Evolutionary conservation across 2,797 vertebrate genomes (phyloP), one percentile per base, ranked within the genome.

Genomic region (Centropyge bicolor): DNA sequence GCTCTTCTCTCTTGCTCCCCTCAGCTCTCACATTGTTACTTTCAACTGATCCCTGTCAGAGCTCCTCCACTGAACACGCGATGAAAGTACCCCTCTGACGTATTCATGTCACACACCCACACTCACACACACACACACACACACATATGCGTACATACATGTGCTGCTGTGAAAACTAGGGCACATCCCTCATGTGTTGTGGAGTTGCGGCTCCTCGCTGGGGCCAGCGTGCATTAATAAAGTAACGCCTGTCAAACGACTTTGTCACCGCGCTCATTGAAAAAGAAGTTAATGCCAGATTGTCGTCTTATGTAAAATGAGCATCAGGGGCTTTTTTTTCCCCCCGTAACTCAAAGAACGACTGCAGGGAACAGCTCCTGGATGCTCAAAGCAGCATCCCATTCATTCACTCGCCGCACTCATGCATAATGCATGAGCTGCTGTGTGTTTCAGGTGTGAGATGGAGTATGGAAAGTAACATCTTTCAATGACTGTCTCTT

Each of bases 371-470:
- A 71, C 20, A 7, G 43, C 84, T 88, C 46, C 61, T 59, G 17
- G 31, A 75, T 55, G 76, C 76, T 85, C 72, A 89, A 73, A 88
- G 80, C 76, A 52, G 60, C 78, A 70, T 74, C 69, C 61, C 71
- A 78, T 81, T 74, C 72, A 82, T 88, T 89, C 84, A 89, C 56
- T 76, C 49, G 49, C 78, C 57, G 70, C 62, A 0, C 0, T 3
- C 48, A 79, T 94, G 85, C 92, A 92, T 93, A 90, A 94, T 87
- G 78, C 82, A 90, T 84, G 67, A 86, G 79, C 69, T 52, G 54
- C 81, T 80, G 81, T 76, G 79, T 74, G 75, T 81, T 87, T 89
- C 87, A 91, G 91, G 91, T 92, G 91, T 87, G 86, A 92, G 74
- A 83, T 77, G 69, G 78, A 90, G 66, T 72, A 82, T 76, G 80